Percentiles rank a stretch among this genome's conserved stretches.
These are phyloP conservation scores for Himantopus leucocephalus DNA, from an alignment of 2,113 vertebrate species.

Conservation along the genomic window DNA sequence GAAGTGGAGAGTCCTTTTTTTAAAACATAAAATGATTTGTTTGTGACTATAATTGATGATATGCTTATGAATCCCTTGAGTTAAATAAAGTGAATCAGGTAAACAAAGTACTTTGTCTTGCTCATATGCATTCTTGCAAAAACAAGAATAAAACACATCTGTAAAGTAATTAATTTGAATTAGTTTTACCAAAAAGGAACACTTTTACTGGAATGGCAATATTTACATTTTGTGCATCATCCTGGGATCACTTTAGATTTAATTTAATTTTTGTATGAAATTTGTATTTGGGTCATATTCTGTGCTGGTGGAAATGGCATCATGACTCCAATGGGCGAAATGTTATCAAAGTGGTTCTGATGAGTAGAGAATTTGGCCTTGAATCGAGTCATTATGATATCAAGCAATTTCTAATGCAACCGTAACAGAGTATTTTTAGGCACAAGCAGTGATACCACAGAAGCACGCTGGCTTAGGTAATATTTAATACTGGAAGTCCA, in stretches of 20 bases:
- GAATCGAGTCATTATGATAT: neutral
- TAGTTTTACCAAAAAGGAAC: neutral
- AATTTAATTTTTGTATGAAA: neutral
- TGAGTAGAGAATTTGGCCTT: neutral
- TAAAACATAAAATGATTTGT: neutral
- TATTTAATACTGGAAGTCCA: neutral
- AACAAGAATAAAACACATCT: neutral
- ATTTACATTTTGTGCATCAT: neutral
- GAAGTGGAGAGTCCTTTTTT: neutral
- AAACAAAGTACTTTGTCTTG: slow-evolving; percentile 50
- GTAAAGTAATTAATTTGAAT: neutral
- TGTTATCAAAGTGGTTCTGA: neutral
- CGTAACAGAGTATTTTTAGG: neutral
- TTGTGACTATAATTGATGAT: slow-evolving; percentile 21
- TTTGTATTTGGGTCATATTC: neutral
- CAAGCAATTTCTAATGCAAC: neutral
- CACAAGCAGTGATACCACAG: neutral
- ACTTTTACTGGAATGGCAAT: neutral
- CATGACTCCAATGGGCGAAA: neutral
- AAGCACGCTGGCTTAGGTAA: neutral
- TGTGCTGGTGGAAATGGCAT: neutral
- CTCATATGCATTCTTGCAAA: neutral
- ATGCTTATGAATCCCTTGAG: neutral
- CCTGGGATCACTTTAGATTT: neutral
- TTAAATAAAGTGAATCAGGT: slow-evolving; percentile 37